Evolutionary conservation across 2,797 vertebrate species (phyloP).

Genomic region (Pseudochaenichthys georgianus): DNA sequence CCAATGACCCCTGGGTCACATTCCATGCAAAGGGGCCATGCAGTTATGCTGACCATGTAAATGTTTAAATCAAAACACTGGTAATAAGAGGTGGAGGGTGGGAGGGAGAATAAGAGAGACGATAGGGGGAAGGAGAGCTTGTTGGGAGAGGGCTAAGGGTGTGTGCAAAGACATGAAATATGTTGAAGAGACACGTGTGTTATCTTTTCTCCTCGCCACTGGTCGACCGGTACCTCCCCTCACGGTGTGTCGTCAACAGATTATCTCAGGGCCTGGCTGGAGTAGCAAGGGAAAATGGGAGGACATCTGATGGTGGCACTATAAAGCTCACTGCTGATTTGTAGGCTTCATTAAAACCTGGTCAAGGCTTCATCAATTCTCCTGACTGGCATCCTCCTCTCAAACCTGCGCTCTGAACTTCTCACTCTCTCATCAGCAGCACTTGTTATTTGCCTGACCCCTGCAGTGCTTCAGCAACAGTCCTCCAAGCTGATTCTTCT

Average conservation of each 20-base stretch:
- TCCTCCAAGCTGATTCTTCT: conserved; percentile 49
- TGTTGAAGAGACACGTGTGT: conserved; percentile 81
- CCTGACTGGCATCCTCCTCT: conserved; percentile 55
- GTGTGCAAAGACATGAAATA: conserved; percentile 75
- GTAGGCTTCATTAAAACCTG: conserved; percentile 69
- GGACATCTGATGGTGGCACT: conserved; percentile 80
- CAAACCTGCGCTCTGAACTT: conserved; percentile 54
- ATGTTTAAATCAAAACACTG: conserved; percentile 83
- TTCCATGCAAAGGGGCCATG: conserved; percentile 71
- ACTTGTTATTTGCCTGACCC: conserved; percentile 38
- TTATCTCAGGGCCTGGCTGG: conserved; percentile 75
- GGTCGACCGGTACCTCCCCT: conserved; percentile 76
- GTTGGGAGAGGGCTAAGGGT: conserved; percentile 65
- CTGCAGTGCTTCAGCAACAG: conserved; percentile 28
- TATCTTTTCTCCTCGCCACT: conserved; percentile 84
- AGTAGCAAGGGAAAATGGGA: conserved; percentile 79
- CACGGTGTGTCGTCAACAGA: conserved; percentile 79
- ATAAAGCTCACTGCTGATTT: conserved; percentile 80
- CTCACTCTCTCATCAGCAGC: conserved; percentile 60
- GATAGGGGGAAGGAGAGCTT: conserved; percentile 54
- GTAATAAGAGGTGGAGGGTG: conserved; percentile 47
- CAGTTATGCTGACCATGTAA: conserved; percentile 77
- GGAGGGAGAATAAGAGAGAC: conserved; percentile 32
- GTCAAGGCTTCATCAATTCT: conserved; percentile 68
- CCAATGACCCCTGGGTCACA: conserved; percentile 79